Conservation (phyloP, 2,797 vertebrate genomes). For the Anas acuta region DNA sequence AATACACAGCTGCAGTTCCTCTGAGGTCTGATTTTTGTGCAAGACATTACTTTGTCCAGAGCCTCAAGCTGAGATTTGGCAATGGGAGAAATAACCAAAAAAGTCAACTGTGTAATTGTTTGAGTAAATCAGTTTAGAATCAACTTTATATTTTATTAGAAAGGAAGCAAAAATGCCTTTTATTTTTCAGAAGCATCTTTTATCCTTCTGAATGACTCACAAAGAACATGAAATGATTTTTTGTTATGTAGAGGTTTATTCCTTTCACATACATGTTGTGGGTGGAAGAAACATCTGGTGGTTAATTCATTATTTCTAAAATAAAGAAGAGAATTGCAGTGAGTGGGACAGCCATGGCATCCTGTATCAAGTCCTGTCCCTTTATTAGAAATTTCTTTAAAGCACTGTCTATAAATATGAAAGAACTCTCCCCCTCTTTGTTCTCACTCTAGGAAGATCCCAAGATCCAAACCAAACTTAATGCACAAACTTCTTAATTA, state of each 20-base stretch:
- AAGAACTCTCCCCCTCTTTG: not conserved
- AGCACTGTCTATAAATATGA: not conserved
- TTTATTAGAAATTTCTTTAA: not conserved
- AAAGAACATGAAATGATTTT: slow-evolving; percentile 3
- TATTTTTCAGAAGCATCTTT: slow-evolving; percentile 35
- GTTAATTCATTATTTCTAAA: slow-evolving; percentile 50
- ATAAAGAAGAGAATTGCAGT: slow-evolving; percentile 25
- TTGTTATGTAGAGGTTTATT: not conserved
- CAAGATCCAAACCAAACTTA: not conserved
- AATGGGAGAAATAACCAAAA: too few species aligned
- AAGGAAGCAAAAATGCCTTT: not conserved
- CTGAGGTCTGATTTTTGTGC: not conserved
- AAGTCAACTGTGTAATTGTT: not conserved
- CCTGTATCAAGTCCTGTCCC: not conserved
- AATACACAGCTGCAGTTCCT: not conserved
- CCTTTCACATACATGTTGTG: not conserved
- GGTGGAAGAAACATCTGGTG: slow-evolving; percentile 16
- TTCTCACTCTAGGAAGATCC: not conserved
- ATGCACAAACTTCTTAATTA: not conserved
- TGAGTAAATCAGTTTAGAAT: slow-evolving; percentile 22
- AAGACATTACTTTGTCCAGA: not conserved
- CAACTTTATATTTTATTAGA: not conserved
- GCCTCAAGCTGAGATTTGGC: not conserved
- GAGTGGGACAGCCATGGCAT: not conserved
- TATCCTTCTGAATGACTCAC: slow-evolving; percentile 21